Percentiles rank a stretch among this genome's conserved stretches.
These are phyloP conservation scores for Bergia sp. DNA, from an alignment of 92 coral and sea anemone genomes.

Conservation along the genomic window DNA sequence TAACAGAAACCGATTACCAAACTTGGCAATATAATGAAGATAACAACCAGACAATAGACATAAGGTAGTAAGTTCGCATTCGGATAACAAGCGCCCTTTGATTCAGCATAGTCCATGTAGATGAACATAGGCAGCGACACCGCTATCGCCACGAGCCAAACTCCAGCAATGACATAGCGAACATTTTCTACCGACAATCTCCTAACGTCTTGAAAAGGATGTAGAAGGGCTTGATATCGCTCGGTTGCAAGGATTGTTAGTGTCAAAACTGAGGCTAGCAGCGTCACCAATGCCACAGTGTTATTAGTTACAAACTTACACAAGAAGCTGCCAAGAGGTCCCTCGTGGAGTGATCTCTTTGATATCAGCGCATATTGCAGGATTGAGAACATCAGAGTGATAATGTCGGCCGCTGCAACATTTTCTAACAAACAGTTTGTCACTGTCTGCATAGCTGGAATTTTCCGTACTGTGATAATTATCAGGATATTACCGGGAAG, in stretches of 20 bases:
- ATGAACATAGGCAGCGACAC: slow-evolving; percentile 73
- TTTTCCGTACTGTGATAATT: slow-evolving; percentile 62
- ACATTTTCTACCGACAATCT: slow-evolving; percentile 61
- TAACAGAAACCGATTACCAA: slow-evolving; percentile 65
- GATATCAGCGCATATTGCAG: slow-evolving; percentile 61
- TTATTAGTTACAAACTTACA: slow-evolving; percentile 80
- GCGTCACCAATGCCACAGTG: slow-evolving; percentile 64
- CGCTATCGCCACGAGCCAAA: slow-evolving; percentile 66
- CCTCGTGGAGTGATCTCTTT: slow-evolving; percentile 53
- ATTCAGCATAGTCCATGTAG: slow-evolving; percentile 44
- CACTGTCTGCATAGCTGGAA: slow-evolving; percentile 68
- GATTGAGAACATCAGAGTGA: slow-evolving; percentile 64
- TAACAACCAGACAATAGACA: slow-evolving; percentile 68
- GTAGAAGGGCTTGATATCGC: slow-evolving; percentile 77
- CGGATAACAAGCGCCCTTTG: slow-evolving; percentile 23
- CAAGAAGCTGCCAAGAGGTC: slow-evolving; percentile 58
- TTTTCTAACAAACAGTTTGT: slow-evolving; percentile 76
- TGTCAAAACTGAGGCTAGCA: slow-evolving; percentile 76
- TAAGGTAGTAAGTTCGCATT: background rate
- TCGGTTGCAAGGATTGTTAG: slow-evolving; percentile 80
- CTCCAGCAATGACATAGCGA: slow-evolving; percentile 59
- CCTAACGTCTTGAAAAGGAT: slow-evolving; percentile 51
- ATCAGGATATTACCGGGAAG: slow-evolving; percentile 73
- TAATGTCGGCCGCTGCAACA: slow-evolving; percentile 75
- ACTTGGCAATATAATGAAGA: slow-evolving; percentile 49